Base-by-base conservation (phyloP, 2,888 invertebrate species). In the Abrostola triplasia region DNA sequence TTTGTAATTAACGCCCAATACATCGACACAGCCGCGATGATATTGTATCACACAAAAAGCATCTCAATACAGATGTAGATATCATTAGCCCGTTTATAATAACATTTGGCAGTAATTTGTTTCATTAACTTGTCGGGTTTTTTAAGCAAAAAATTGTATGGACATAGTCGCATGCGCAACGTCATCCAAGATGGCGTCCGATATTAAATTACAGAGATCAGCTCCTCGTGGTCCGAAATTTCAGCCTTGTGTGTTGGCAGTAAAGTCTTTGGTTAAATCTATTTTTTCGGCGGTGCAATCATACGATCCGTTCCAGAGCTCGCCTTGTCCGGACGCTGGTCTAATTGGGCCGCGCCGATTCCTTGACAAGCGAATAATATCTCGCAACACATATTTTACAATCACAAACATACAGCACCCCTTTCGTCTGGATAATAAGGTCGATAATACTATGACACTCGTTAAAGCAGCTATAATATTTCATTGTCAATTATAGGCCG, bases 1-100 rank as follows among this genome's bases (percentile, higher is more conserved):
- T 85, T 86, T 82, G 86, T 88, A 90, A 90, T 89, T 90, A 90
- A 84, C 86, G 87, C 85, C 81, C 82, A 82, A 88, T 85, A 84
- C 80, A 83, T 81, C 77, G 70, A 73, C 79, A 75, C 64, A 70
- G 62, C 76, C 74, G 71, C 77, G 79, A 80, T 82, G 79, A 77
- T 80, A 79, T 76, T 77, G 74, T 74, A 64, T 74, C 60, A 78
- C 70, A 84, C 80, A 85, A 80, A 82, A 76, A 76, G 48, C 66
- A 68, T 70, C 74, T 77, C 74, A 75, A 76, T 77, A 79, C 77
- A 81, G 79, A 82, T 80, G 76, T 77, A 79, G 77, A 80, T 82
- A 83, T 83, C 76, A 76, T 82, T 82, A 80, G 70, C 63, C 65
- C 74, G 69, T 75, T 73, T 77, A 76, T 75, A 81, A 76, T 73